A percentile compares a stretch with the other conserved stretches of the same genome.
phyloP scores from a whole-genome alignment of 2,113 vertebrate genomes.

The Myotis yumanensis region DNA sequence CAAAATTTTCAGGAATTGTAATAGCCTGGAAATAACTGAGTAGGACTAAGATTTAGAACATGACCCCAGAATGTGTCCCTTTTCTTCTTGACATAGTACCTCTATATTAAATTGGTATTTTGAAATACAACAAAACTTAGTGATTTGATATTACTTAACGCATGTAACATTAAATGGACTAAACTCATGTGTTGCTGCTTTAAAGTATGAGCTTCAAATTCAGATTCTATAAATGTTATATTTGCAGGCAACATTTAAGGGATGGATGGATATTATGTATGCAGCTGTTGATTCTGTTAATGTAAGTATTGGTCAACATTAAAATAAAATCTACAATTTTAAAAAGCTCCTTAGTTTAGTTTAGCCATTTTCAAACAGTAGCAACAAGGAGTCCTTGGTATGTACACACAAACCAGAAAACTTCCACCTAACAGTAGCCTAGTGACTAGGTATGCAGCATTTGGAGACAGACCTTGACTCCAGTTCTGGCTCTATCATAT shows the following conservation, averaged over 20 bases:
- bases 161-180: neutral
- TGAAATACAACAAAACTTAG: conserved; percentile 6
- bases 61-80: neutral
- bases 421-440: neutral
- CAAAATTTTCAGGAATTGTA: neutral
- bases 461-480: neutral
- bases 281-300: conserved; percentile 87
- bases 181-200: neutral
- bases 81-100: neutral
- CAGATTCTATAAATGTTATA: conserved; percentile 64
- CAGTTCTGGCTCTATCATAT: neutral
- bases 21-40: conserved; percentile 1
- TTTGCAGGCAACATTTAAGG: conserved; percentile 89
- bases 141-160: conserved; percentile 28
- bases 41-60: neutral
- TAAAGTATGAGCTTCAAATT: conserved; percentile 8
- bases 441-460: neutral
- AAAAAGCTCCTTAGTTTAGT: neutral
- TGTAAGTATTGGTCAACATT: conserved; percentile 80
- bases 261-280: conserved; percentile 89
- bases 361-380: neutral
- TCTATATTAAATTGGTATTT: conserved; percentile 24
- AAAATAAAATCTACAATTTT: neutral
- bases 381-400: neutral
- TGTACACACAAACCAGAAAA: neutral